These are phyloP conservation scores for Drosophila sp. DNA, from an alignment of 1,140 invertebrate genomes.

Conservation along the genomic window DNA sequence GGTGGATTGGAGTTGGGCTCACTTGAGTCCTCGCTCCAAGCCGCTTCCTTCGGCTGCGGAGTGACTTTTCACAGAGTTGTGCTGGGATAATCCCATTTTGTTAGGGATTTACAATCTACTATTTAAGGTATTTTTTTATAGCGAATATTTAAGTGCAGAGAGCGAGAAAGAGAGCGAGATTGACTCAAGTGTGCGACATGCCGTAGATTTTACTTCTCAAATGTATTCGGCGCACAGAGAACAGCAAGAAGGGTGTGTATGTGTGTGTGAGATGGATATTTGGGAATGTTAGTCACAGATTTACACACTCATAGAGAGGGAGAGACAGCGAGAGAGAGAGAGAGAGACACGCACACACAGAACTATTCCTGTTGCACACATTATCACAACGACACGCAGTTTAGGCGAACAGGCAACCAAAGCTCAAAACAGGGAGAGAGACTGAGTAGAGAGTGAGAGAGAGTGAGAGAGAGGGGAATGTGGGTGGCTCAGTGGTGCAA, in stretches of 20 bases:
- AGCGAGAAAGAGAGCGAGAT: conserved; percentile 56
- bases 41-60: conserved; percentile 16
- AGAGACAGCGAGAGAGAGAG: too few species aligned
- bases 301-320: background rate
- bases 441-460: conserved; percentile 8
- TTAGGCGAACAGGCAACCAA: conserved; percentile 78
- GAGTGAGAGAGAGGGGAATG: background rate
- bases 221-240: conserved; percentile 72
- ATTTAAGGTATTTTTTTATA: background rate
- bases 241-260: background rate
- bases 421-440: conserved; percentile 42
- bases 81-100: conserved; percentile 74
- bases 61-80: conserved; percentile 40
- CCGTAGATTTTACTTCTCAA: conserved; percentile 84
- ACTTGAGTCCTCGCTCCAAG: conserved; percentile 9
- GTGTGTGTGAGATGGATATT: conserved; percentile 1
- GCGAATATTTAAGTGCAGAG: conserved; percentile 8
- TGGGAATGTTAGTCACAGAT: conserved; percentile 52
- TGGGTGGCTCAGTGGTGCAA: conserved; percentile 11
- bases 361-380: conserved; percentile 47
- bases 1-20: conserved; percentile 43
- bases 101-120: conserved; percentile 57
- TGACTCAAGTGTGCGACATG: conserved; percentile 76
- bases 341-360: background rate
- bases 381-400: conserved; percentile 83